phyloP scores from a whole-genome alignment of 2,888 invertebrate species.

The Aphidius colemani region DNA sequence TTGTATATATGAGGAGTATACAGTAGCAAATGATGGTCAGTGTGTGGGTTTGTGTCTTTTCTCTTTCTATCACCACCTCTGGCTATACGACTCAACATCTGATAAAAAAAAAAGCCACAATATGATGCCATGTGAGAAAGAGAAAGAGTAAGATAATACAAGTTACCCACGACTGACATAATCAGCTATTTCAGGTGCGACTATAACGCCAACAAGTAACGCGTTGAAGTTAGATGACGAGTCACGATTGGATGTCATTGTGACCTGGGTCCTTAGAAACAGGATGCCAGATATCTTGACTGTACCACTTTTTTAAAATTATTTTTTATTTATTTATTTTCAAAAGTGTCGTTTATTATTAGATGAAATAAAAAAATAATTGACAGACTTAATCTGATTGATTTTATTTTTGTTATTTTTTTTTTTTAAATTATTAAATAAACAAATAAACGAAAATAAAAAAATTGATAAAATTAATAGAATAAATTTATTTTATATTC shows the following conservation, averaged over 20 bases:
- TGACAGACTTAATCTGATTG: no score
- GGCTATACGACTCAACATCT: conserved; percentile 52
- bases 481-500: no score
- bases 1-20: no score
- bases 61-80: conserved; percentile 28
- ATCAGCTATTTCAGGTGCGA: conserved; percentile 33
- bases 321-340: conserved; percentile 8
- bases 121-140: not conserved
- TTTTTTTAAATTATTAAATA: no score
- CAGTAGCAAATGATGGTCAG: no score
- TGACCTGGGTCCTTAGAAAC: conserved; percentile 12
- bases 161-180: conserved; percentile 27
- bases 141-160: not conserved
- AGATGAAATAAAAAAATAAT: no score
- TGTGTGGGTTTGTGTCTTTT: not conserved
- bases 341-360: not conserved
- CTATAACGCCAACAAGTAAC: conserved; percentile 15
- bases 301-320: not conserved
- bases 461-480: no score
- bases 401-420: no score
- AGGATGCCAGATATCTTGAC: conserved; percentile 16
- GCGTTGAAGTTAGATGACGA: conserved; percentile 14
- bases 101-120: conserved; percentile 45
- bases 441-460: no score
- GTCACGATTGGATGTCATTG: conserved; percentile 18